Base-by-base conservation (phyloP, 1,140 invertebrate genomes). In the Rhagoletis pomonella region DNA sequence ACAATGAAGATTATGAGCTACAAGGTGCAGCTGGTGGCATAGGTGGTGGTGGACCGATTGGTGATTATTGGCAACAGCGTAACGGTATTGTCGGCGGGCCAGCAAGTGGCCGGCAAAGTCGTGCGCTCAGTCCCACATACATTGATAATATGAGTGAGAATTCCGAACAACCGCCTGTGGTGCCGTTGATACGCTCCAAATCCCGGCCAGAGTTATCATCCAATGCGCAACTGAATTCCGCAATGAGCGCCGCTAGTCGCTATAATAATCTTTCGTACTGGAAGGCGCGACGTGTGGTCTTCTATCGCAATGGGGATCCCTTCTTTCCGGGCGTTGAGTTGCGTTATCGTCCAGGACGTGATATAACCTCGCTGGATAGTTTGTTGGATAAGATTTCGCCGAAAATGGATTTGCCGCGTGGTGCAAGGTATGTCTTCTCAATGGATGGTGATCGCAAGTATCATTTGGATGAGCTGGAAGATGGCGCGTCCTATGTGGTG, bases 261-360 rank as follows among this genome's bases (percentile, higher is more conserved):
- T 97, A 97, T 93, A 96, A 95, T 87, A 97, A 97, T 92, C 94
- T 97, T 60, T 97, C 96, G 65, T 97, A 97, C 90, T 98, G 97
- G 97, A 95, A 96, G 88, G 97, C 97, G 0, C 94, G 96, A 86
- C 94, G 97, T 42, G 97, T 99, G 60, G 96, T 96, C 1, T 98
- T 99, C 93, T 99, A 97, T 93, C 96, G 97, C 91, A 99, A 99
- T 95, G 98, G 98, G 4, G 98, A 99, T 93, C 96, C 96, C 0
- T 97, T 98, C 92, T 97, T 97, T 93, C 97, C 97, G 64, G 97
- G 97, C 0, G 95, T 98, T 29, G 97, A 98, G 92, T 96, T 97
- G 90, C 96, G 97, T 64, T 98, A 99, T 90, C 97, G 97, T 89
- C 96, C 97, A 4, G 96, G 97, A 1, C 94, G 97, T 87, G 97